A percentile compares a stretch with the other conserved stretches of the same genome.
These are phyloP conservation scores for Schizaphis graminum DNA, from an alignment of 2,888 invertebrate genomes.

Conservation along the genomic window DNA sequence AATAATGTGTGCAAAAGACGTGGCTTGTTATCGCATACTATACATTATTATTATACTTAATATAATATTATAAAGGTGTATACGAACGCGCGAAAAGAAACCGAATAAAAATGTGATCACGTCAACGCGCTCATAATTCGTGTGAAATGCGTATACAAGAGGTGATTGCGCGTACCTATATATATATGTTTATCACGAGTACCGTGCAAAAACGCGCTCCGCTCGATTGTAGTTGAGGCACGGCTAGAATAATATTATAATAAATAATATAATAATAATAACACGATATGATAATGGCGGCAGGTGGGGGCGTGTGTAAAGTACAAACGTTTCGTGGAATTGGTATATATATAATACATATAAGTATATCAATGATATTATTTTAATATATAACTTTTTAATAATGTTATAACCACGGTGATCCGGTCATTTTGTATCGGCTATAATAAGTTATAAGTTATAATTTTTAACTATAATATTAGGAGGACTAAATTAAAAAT, in stretches of 20 bases:
- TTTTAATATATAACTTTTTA: background rate
- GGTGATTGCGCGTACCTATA: background rate
- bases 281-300: background rate
- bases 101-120: background rate
- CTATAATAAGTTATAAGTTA: background rate
- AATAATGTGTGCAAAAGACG: background rate
- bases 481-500: background rate
- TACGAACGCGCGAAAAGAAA: slow-evolving; percentile 31
- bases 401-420: background rate
- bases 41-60: background rate
- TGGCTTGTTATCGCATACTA: slow-evolving; percentile 1
- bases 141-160: slow-evolving; percentile 29
- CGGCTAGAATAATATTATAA: background rate
- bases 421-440: background rate
- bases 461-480: background rate
- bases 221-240: background rate
- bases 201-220: slow-evolving; percentile 12
- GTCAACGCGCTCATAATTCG: slow-evolving; percentile 18
- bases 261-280: background rate
- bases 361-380: background rate
- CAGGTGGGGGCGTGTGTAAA: background rate
- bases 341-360: background rate
- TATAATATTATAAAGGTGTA: background rate
- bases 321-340: background rate
- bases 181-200: background rate